Evolutionary conservation across 2,113 vertebrate species (phyloP), one percentile per base, ranked within the genome.

Genomic region (Lycocorax pyrrhopterus): DNA sequence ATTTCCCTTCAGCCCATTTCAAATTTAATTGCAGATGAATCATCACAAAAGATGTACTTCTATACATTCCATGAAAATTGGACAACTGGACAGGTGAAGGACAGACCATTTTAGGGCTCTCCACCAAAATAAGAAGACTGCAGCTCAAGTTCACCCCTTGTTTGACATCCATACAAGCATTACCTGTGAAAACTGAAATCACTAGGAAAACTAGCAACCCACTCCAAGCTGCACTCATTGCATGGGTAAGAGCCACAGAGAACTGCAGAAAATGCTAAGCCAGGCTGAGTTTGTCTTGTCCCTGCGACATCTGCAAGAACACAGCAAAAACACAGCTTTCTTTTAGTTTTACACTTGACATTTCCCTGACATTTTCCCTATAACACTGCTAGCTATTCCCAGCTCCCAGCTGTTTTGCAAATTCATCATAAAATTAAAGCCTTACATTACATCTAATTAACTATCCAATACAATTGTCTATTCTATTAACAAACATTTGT

Each of bases 361-460:
- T 98, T 98, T 98, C 89, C 97, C 96, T 98, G 97, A 98, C 97
- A 98, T 98, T 98, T 93, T 97, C 96, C 94, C 96, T 97, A 4
- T 81, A 92, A 71, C 12, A 4, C 63, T 89, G 37, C 16, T 84
- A 82, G 85, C 92, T 94, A 88, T 58, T 90, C 75, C 72, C 80
- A 74, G 73, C 56, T 94, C 71, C 55, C 72, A 59, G 58, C 15
- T 91, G 84, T 92, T 97, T 78, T 75, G 74, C 46, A 76, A 87
- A 87, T 80, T 91, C 79, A 93, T 90, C 79, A 79, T 53, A 90
- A 96, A 95, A 96, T 76, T 82, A 14, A 90, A 92, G 66, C 22
- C 69, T 93, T 94, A 39, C 55, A 62, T 60, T 87, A 87, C 43
- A 87, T 29, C 51, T 68, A 93, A 90, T 84, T 60, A 92, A 46